These are phyloP conservation scores for Channa argus DNA, from an alignment of 2,113 vertebrate species.

Conservation along the genomic window DNA sequence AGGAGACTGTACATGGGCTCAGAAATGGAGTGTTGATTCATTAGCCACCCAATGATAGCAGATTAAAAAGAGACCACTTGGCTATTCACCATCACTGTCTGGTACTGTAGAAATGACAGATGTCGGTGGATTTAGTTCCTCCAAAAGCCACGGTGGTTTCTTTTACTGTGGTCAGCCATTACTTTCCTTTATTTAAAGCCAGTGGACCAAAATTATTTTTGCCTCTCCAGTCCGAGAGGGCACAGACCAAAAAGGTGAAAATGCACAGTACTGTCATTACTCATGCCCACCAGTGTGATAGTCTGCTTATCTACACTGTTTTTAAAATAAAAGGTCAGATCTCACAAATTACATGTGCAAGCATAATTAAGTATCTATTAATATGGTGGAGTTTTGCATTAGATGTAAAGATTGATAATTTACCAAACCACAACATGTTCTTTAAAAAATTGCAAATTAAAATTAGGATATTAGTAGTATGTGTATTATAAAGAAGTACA, in stretches of 20 bases:
- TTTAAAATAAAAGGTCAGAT: not conserved
- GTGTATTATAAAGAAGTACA: no score
- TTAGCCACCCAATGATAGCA: constrained; percentile 33
- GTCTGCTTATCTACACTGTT: not conserved
- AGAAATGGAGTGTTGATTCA: constrained; percentile 44
- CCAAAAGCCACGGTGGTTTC: not conserved
- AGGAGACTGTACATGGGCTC: constrained; percentile 9
- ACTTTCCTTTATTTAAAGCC: constrained; percentile 9
- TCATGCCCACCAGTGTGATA: not conserved
- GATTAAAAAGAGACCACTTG: constrained; percentile 39
- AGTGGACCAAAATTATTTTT: not conserved
- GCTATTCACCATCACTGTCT: constrained; percentile 34
- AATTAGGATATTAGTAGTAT: no score
- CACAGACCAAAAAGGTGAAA: not conserved
- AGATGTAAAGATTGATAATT: no score
- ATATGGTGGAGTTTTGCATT: no score
- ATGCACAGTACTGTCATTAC: constrained; percentile 1
- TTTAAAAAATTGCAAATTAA: no score
- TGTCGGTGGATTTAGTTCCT: constrained; percentile 15
- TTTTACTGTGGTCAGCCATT: not conserved
- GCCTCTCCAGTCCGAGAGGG: not conserved
- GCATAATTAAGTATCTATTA: no score
- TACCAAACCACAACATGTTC: no score
- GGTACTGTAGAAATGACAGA: constrained; percentile 35
- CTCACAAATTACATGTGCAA: not conserved